These are phyloP conservation scores for Vulpes vulpes DNA, from an alignment of 2,113 vertebrate species.

Conservation along the genomic window DNA sequence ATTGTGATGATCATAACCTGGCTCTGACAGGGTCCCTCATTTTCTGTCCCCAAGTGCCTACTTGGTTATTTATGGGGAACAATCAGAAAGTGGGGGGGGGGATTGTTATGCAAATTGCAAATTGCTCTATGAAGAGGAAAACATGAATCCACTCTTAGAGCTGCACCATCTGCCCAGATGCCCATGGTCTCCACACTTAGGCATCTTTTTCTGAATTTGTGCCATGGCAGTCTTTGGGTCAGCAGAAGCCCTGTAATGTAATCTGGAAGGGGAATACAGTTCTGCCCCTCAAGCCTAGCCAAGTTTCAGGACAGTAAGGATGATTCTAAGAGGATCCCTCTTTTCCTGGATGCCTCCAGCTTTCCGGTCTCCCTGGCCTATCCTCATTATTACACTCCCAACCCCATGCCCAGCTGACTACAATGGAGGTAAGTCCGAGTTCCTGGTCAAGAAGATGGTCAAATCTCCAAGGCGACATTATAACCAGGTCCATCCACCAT, in stretches of 20 bases:
- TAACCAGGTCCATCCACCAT: no score
- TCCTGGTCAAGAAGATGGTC: not conserved
- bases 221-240: accelerated
- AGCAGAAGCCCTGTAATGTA: not conserved
- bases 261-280: not conserved
- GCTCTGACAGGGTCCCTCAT: accelerated
- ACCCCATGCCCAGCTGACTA: no score
- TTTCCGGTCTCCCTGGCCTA: no score
- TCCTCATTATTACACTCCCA: no score
- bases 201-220: not conserved
- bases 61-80: no score
- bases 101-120: not conserved
- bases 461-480: not conserved
- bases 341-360: not conserved
- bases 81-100: not conserved
- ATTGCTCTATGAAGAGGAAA: not conserved
- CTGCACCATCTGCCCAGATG: not conserved
- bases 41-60: not conserved
- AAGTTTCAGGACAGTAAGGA: not conserved
- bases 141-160: not conserved
- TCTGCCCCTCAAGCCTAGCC: not conserved
- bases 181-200: not conserved
- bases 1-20: not conserved
- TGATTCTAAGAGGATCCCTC: not conserved
- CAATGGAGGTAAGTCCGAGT: not conserved